Evolutionary conservation across 1,140 invertebrate species (phyloP).

Genomic region (Bombus pascuorum): DNA sequence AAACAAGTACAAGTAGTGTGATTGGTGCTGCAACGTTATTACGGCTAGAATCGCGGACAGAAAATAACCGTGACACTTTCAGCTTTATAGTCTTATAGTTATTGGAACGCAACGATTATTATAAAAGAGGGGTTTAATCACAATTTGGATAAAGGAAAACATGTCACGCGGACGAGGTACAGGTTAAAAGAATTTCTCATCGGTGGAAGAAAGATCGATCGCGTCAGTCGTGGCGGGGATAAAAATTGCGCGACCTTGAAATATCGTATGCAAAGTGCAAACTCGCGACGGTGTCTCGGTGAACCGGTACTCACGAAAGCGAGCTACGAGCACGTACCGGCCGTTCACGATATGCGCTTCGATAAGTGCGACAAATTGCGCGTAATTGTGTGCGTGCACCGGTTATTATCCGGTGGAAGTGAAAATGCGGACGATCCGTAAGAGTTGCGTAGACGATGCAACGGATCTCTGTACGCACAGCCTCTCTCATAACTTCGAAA

Average conservation of each 20-base stretch:
- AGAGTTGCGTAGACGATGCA: neutral
- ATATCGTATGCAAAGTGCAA: conserved; percentile 49
- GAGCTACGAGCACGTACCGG: conserved; percentile 40
- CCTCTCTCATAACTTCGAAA: neutral
- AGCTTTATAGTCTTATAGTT: neutral
- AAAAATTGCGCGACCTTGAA: conserved; percentile 49
- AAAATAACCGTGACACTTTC: neutral
- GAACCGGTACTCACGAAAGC: conserved; percentile 48
- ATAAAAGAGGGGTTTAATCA: neutral
- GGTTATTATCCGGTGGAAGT: conserved; percentile 52
- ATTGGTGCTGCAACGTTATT: neutral
- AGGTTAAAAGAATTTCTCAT: neutral
- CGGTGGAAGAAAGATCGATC: conserved; percentile 3
- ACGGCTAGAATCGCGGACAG: neutral
- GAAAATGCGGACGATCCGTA: conserved; percentile 42
- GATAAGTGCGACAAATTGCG: conserved; percentile 67
- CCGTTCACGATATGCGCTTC: conserved; percentile 49
- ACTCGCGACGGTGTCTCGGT: neutral
- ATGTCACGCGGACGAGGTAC: neutral
- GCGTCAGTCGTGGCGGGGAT: neutral
- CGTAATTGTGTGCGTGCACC: conserved; percentile 58
- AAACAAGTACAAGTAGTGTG: neutral
- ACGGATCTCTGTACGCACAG: too few species aligned
- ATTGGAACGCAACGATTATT: neutral
- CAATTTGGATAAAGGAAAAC: neutral